Conservation (phyloP, 1,140 invertebrate genomes). For the Drosophila lacteicornis region DNA sequence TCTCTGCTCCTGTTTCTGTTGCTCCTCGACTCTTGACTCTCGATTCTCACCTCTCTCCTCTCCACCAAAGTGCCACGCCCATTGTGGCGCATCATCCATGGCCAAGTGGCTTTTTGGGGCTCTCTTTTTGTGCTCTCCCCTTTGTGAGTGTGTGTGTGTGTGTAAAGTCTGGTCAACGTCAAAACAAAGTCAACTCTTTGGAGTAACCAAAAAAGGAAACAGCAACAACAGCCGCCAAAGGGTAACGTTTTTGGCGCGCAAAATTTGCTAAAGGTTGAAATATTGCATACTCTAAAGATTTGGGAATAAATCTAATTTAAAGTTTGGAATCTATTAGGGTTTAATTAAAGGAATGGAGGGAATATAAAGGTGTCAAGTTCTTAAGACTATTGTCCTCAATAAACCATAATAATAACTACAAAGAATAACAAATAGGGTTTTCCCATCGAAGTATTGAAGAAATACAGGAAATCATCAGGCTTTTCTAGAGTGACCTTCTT, state of each 20-base stretch:
- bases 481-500: no score
- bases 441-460: no score
- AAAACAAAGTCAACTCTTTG: constrained; percentile 65
- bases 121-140: constrained; percentile 30
- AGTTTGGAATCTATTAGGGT: no score
- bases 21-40: constrained; percentile 33
- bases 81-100: constrained; percentile 48
- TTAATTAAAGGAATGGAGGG: no score
- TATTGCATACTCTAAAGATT: not conserved
- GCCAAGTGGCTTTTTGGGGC: constrained; percentile 36
- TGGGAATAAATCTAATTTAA: no score
- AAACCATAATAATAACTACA: no score
- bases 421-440: no score
- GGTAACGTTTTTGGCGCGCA: constrained; percentile 15
- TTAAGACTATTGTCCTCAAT: no score
- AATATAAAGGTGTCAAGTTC: no score
- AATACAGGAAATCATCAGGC: no score
- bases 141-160: constrained; percentile 3
- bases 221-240: constrained; percentile 4
- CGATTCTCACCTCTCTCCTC: constrained; percentile 17
- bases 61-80: constrained; percentile 59
- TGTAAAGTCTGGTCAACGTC: constrained; percentile 40
- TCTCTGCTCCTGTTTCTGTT: constrained; percentile 70
- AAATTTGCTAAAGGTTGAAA: not conserved
- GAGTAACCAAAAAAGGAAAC: constrained; percentile 7